Base-by-base conservation (phyloP, 2,113 vertebrate species). In the Oryzias melastigma region DNA sequence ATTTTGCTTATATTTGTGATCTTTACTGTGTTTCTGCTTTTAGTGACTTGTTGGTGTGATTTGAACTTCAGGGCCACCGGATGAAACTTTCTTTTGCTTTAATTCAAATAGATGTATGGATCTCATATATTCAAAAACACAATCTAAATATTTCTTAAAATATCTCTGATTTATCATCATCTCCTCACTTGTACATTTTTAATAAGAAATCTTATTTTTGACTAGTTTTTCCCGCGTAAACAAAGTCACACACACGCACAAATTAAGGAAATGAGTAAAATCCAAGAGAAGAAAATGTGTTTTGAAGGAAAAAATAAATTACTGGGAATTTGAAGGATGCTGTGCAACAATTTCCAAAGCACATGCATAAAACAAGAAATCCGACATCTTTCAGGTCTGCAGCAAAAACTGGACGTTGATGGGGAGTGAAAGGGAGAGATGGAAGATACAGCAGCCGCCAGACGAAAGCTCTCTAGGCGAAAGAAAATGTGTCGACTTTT, bases 171-270 rank as follows among this genome's bases (percentile, higher is more conserved):
- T 71, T 61, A 78, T 77, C 79, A 65, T 64, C 54, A 62, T 73
- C 77, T 77, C 77, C 47, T 77, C 6, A 60, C 57, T 77, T 65
- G 48, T 68, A 64, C 66, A 43, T 61, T 71, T 73, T 73, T 71
- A n/a, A 49, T 69, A 56, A 50, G 77, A 85, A 85, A 80, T 82
- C 62, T 65, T 70, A 76, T 72, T 72, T 29, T 63, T 68, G 66
- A 66, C 55, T 70, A 75, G 53, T 75, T 80, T 68, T 60, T 54
- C 70, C 68, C 68, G 65, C 58, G 7, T 75, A 73, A 79, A 85
- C 82, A 88, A 88, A 83, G 60, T 51, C 71, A 77, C 57, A 52
- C 57, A 65, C 62, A 75, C 29, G 45, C n/a, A 50, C 49, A 50
- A 60, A 27, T 51, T 58, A 25, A 7, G 47, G 19, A 35, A 29